Conservation (phyloP, 2,113 vertebrate species). For the Myrmophylax atrothorax region DNA sequence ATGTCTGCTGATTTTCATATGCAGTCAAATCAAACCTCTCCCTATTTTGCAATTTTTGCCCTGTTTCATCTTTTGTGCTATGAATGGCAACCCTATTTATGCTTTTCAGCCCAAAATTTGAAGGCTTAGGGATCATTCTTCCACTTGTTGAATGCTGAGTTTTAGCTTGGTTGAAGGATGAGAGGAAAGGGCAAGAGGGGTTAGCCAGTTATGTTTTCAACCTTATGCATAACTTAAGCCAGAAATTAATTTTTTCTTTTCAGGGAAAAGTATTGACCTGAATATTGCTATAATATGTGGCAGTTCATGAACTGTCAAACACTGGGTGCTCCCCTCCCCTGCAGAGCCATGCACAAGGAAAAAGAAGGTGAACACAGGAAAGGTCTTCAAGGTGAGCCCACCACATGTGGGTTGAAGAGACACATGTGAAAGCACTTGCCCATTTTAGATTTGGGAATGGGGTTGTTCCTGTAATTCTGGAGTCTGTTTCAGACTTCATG, state of each 20-base stretch:
- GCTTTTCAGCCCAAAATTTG: neutral
- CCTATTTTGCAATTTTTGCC: neutral
- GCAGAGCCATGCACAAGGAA: accelerated
- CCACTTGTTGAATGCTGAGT: neutral
- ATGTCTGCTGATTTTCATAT: neutral
- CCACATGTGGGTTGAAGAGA: neutral
- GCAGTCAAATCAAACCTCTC: neutral
- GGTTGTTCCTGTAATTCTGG: neutral
- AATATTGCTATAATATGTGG: neutral
- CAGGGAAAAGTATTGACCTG: neutral
- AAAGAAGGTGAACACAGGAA: accelerated
- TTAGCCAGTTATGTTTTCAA: neutral
- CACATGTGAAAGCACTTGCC: neutral
- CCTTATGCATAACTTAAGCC: neutral
- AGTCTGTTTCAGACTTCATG: neutral
- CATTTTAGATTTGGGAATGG: neutral
- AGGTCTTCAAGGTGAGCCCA: neutral
- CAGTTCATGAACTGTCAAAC: neutral
- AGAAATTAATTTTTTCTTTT: neutral
- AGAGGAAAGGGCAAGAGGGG: neutral
- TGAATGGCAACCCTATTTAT: neutral
- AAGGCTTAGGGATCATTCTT: neutral
- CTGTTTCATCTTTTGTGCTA: neutral
- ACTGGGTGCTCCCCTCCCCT: accelerated
- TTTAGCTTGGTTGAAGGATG: neutral